Base-by-base conservation (phyloP, 1,140 invertebrate genomes). In the Drosophila nigromelanica region DNA sequence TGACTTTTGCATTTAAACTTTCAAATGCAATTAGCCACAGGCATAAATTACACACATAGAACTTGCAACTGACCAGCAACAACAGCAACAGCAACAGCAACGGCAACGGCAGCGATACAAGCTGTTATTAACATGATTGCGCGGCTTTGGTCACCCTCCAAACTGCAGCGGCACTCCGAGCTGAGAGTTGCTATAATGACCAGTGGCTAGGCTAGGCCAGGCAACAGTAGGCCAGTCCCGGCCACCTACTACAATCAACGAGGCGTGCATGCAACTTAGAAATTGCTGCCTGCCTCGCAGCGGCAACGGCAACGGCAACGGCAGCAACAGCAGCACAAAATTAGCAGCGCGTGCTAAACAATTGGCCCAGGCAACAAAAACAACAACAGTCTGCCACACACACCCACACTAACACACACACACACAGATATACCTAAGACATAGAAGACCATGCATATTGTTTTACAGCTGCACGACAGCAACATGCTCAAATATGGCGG, bases 331-430 rank as follows among this genome's bases (percentile, higher is more conserved):
- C 78, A 59, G 73, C 83, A 59, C 69, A 83, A 89, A 89, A 89
- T 89, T 89, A 89, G 83, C 85, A 89, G 83, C 83, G 83, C 83
- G 83, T 89, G 83, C 83, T 89, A 89, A 89, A 80, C 83, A 89
- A 89, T 79, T 89, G 83, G 83, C 73, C 54, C 71, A 78, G 47
- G 33, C 73, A 52, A 37, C 52, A 72, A n/a, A 56, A 54, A 51
- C 52, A 40, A n/a, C 67, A 54, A 51, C 52, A 40, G 37, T 37
- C 68, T 56, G n/a, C 30, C 56, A 69, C 43, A 58, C 54, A 89
- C 62, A 69, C 73, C 59, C 52, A 73, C 77, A 68, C 66, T 39
- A 24, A 30, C 50, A 33, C 61, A 52, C 27, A 33, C 27, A 30
- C 50, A 33, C 61, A 52, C 27, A 33, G 39, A 45, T 5, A 51